Evolutionary conservation across 2,888 invertebrate genomes (phyloP), one percentile per base, ranked within the genome.

Genomic region (Invenusta paracnida): DNA sequence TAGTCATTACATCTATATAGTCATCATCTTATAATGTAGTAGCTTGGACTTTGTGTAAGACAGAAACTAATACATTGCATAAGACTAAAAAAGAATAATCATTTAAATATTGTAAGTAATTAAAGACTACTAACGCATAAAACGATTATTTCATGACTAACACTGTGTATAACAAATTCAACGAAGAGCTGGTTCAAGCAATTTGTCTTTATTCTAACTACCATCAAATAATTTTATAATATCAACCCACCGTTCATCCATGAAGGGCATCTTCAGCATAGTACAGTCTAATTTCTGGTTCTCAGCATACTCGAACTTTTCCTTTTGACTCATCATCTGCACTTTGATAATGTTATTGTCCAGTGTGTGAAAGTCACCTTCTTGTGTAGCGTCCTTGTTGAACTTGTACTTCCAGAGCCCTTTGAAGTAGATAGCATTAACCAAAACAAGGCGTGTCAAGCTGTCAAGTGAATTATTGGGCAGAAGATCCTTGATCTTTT

Each of bases 401-500:
- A 96, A 97, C 85, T 90, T 88, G 1, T 88, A 87, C 83, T 88
- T 88, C 91, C 92, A 89, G 93, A 89, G 89, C 2, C 92, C 92
- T 88, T 92, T 92, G 88, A 92, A 92, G 87, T 92, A 92, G 67
- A 92, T 89, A 0, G 92, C 92, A 89, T 92, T 93, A 31, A 92
- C 90, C 11, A 92, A 87, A n/a, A 93, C 90, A 87, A 92, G 88
- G 0, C 89, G 88, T 0, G 91, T 91, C 0, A 88, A 30, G 0
- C 87, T 27, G 83, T 88, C 89, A n/a, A 92, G 88, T 1, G 89
- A 87, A n/a, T 93, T 93, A 0, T 93, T 23, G 0, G 93, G 90
- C 82, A 98, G 91, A 0, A 98, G 92, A 89, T 96, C 93, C 88
- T 94, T 94, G 86, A 98, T 97, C 90, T 94, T 95, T 2, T 94